Evolutionary conservation across 2,113 vertebrate genomes (phyloP), one percentile per base, ranked within the genome.

Genomic region (Hipposideros armiger): DNA sequence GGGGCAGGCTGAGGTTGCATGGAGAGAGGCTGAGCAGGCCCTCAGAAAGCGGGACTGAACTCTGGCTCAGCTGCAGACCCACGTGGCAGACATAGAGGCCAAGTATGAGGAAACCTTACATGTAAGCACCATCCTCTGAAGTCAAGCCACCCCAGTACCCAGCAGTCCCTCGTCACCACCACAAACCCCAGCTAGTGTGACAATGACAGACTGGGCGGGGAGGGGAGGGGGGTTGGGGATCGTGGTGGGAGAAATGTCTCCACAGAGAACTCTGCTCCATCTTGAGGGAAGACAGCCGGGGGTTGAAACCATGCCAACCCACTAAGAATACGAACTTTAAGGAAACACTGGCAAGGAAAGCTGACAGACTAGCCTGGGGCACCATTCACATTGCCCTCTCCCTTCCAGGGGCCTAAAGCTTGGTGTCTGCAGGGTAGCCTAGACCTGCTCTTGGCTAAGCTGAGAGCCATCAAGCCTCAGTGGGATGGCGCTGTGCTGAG

Each of bases 81-180:
- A 98, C 22, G 90, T 98, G 36, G 84, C 98, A 42, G 95, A 97
- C 85, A 98, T 98, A 98, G 98, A 99, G 85, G 98, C 95, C 26
- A 98, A 98, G 40, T 99, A 98, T 14, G 97, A 99, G 96, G 98
- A 98, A 86, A 97, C 98, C 81, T 94, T 99, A 66, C 98, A 99
- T 1, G 97, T 99, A 95, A 98, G 99, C 97, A 64, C 16, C 67
- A 42, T 72, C 52, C 24, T 60, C 24, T 40, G 52, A 14, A 26
- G 19, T 85, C 84, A 77, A 19, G 47, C 20, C 52, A 0, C 20
- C 42, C 54, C 4, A 22, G 11, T 1, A n/a, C 19, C 52, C 81
- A 47, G 88, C 0, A 16, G 19, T 24, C 50, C 74, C 32, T 70
- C 76, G 40, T 20, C 17, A 70, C 81, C 76, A 15, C 14, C 47